Percentiles rank a stretch among this genome's conserved stretches.
Conservation (phyloP, 2,888 invertebrate species). For the Coleophora flavipennella region DNA sequence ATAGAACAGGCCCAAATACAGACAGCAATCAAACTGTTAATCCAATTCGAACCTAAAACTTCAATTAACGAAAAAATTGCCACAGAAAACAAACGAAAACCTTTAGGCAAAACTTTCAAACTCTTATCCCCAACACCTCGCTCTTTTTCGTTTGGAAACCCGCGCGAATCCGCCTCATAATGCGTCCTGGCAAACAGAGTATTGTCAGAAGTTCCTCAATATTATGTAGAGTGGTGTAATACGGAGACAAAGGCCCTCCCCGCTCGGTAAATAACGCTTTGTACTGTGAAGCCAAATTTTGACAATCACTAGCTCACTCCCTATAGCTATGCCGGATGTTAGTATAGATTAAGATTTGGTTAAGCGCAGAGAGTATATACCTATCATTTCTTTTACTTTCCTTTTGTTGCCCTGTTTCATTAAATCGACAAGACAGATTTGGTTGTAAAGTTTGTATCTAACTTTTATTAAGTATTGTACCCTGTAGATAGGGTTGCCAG, state of each 20-base stretch:
- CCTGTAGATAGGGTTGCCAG: too few relatives aligned
- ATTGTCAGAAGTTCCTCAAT: conserved; percentile 70
- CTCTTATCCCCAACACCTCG: conserved; percentile 41
- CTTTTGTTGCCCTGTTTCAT: too few relatives aligned
- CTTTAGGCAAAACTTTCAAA: conserved; percentile 3
- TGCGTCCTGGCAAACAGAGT: conserved; percentile 54
- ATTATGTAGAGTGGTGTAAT: conserved; percentile 72
- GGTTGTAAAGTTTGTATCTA: too few relatives aligned
- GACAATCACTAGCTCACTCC: conserved; percentile 71
- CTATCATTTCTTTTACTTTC: too few relatives aligned
- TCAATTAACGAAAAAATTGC: too few relatives aligned
- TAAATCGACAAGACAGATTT: too few relatives aligned
- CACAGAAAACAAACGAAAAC: background rate
- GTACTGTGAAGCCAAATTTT: conserved; percentile 74
- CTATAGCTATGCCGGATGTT: conserved; percentile 41
- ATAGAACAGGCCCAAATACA: too few relatives aligned
- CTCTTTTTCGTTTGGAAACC: conserved; percentile 37
- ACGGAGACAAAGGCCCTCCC: conserved; percentile 63
- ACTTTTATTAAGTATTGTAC: too few relatives aligned
- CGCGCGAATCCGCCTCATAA: conserved; percentile 35
- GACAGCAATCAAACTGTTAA: too few relatives aligned
- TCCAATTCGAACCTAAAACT: too few relatives aligned
- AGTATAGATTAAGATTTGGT: conserved; percentile 35
- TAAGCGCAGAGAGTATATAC: too few relatives aligned
- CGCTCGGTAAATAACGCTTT: conserved; percentile 71